These are phyloP conservation scores for Clistopyga incitator DNA, from an alignment of 2,888 invertebrate genomes.

Conservation along the genomic window DNA sequence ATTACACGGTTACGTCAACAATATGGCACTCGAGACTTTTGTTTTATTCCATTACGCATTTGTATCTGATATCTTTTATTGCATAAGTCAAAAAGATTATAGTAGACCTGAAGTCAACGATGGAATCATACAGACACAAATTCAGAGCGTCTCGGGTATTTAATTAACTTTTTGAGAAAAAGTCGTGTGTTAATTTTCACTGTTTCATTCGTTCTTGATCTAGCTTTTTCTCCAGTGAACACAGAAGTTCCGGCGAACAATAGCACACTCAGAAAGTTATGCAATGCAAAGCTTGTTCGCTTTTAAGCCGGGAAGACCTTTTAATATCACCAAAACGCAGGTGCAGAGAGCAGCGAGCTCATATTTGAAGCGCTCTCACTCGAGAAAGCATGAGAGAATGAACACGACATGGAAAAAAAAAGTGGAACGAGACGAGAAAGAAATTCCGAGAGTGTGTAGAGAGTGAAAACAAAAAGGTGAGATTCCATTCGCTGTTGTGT, in stretches of 20 bases:
- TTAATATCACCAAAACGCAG: slow-evolving; percentile 49
- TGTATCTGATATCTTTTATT: not conserved
- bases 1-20: not conserved
- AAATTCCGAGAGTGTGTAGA: slow-evolving; percentile 6
- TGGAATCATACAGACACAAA: not conserved
- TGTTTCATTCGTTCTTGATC: slow-evolving; percentile 29
- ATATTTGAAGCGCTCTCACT: slow-evolving; percentile 15
- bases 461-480: slow-evolving; percentile 17
- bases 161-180: slow-evolving; percentile 31
- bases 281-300: slow-evolving; percentile 37
- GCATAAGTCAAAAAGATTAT: not conserved
- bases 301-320: slow-evolving; percentile 30
- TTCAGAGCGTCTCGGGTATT: not conserved
- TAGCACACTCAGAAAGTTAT: slow-evolving; percentile 23
- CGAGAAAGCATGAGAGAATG: slow-evolving; percentile 19
- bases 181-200: slow-evolving; percentile 30
- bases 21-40: slow-evolving; percentile 2
- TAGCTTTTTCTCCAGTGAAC: not conserved
- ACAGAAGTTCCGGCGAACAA: slow-evolving; percentile 38
- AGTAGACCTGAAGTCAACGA: not conserved
- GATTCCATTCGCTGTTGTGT: slow-evolving; percentile 13
- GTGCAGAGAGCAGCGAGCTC: slow-evolving; percentile 12
- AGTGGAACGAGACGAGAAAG: slow-evolving; percentile 27
- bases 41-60: not conserved
- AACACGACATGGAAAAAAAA: not conserved